Conservation (phyloP, 2,113 vertebrate genomes). For the Jaculus jaculus region DNA sequence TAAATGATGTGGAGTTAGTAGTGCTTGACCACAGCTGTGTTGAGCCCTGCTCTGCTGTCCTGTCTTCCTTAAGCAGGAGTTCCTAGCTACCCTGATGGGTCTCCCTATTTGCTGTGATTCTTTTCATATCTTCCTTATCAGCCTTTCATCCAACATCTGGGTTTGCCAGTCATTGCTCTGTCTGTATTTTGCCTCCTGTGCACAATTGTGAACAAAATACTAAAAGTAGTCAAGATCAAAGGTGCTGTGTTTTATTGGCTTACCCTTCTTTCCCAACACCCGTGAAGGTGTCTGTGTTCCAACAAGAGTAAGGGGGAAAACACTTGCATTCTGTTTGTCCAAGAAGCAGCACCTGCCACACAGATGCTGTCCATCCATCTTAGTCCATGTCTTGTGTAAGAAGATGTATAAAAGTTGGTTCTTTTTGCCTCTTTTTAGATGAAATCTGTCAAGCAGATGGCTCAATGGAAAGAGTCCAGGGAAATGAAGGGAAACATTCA, state of each 20-base stretch:
- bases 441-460: slow-evolving; percentile 28
- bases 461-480: not conserved
- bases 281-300: not conserved
- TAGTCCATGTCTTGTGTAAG: not conserved
- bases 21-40: not conserved
- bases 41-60: not conserved
- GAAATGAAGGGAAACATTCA: not conserved
- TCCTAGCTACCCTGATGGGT: not conserved
- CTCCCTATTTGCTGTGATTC: not conserved
- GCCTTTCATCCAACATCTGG: not conserved
- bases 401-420: slow-evolving; percentile 26
- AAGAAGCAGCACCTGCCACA: not conserved
- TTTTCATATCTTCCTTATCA: not conserved
- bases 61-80: not conserved
- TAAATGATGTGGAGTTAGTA: not conserved
- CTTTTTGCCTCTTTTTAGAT: slow-evolving; percentile 62
- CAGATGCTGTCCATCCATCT: not conserved
- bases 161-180: not conserved
- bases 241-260: not conserved
- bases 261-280: not conserved
- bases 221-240: not conserved
- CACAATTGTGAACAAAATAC: not conserved
- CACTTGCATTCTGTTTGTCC: not conserved
- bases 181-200: not conserved
- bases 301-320: not conserved